Evolutionary conservation across 2,113 vertebrate species (phyloP), one percentile per base, ranked within the genome.

Genomic region (Calidris pugnax): DNA sequence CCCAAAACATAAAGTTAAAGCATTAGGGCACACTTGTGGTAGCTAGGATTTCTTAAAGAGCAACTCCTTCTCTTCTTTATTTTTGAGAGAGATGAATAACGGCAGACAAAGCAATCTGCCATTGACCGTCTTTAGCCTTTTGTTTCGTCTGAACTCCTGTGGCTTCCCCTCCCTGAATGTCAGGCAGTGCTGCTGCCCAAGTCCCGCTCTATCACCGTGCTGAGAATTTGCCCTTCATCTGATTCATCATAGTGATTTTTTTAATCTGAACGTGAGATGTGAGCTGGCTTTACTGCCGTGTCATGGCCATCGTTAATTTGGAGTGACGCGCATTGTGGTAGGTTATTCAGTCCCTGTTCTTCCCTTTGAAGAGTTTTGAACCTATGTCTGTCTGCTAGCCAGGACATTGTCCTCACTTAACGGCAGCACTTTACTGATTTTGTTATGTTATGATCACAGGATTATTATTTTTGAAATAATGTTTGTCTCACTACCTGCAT

Each of bases 191-290:
- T 11, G 3, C 56, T 79, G 75, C 59, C 69, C 30, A 56, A 74
- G 77, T 71, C 78, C 35, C 2, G 4, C 87, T 79, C 51, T 62
- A 14, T 47, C 17, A 17, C 66, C 10, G 2, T 69, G 53, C 67
- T 72, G 72, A 93, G 72, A 45, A 17, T 80, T 90, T 83, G 43
- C 45, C 63, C 28, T 79, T 50, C 45, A 15, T 87, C 15, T 32
- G 67, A 85, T 85, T 96, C 93, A 94, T 78, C 62, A n/a, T 55
- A 56, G 62, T 21, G 15, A 64, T 66, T 87, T 96, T 91, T 84
- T 64, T 85, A 95, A 72, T 62, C 67, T 88, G 67, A 85, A 82
- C 60, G 76, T 86, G 74, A 85, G 82, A 48, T 50, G 39, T 32
- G 74, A 93, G 85, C 78, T 94, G 91, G 41, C 72, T 81, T 56